phyloP scores from a whole-genome alignment of 2,888 invertebrate genomes.

The Itoplectis maculator region DNA sequence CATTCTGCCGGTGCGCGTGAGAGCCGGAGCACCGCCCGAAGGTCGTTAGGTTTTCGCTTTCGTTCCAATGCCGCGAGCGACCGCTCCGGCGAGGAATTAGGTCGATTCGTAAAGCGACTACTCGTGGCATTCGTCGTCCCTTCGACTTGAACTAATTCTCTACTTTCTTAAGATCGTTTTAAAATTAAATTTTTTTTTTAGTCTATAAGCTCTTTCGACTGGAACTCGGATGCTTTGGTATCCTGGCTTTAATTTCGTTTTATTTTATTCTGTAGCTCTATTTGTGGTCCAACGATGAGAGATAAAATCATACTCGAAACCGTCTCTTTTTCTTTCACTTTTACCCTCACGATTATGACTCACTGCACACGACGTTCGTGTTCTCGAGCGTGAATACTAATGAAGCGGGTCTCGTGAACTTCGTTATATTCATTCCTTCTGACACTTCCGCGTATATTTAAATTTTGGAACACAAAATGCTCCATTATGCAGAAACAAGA shows the following conservation, averaged over 20 bases:
- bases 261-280: conserved; percentile 15
- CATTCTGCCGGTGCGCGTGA: conserved; percentile 39
- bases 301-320: conserved; percentile 17
- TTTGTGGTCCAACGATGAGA: background rate
- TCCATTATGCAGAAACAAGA: background rate
- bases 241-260: conserved; percentile 56
- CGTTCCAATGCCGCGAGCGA: conserved; percentile 68
- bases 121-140: conserved; percentile 22
- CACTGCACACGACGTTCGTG: background rate
- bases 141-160: background rate
- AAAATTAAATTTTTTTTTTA: background rate
- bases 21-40: conserved; percentile 78
- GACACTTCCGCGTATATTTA: conserved; percentile 7
- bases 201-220: conserved; percentile 21
- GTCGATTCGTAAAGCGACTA: conserved; percentile 61
- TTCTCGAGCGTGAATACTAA: background rate
- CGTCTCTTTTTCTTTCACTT: background rate
- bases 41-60: conserved; percentile 73
- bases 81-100: conserved; percentile 42
- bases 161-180: background rate
- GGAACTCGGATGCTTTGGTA: conserved; percentile 57
- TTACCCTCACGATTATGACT: background rate
- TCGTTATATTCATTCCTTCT: background rate
- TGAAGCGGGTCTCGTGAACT: background rate
- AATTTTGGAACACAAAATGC: background rate